Base-by-base conservation (phyloP, 2,888 invertebrate species). In the Drosophila percnosoma region DNA sequence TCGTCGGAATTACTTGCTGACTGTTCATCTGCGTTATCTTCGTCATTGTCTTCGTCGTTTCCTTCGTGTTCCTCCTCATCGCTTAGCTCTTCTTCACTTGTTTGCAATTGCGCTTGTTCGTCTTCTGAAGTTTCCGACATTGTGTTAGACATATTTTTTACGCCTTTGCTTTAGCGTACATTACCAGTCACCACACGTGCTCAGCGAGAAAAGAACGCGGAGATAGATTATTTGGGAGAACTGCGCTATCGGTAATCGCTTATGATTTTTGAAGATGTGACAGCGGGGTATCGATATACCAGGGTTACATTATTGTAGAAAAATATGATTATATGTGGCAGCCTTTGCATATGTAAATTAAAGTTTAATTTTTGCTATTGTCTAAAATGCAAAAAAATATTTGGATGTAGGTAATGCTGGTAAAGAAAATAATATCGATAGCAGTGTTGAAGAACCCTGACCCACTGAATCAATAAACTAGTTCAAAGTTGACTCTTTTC, bases 81-180 rank as follows among this genome's bases (percentile, higher is more conserved):
- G 48, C 79, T 85, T 6, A 61, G 62, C 21, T 89, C 87, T 52
- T 83, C 87, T 52, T 84, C 91, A 52, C 89, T 90, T 29, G 79
- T 61, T 66, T 73, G 73, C 42, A 75, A 58, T 29, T 79, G 77
- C 3, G 82, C 59, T 59, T 89, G 86, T 34, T 91, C 92, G 51
- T 92, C 91, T 72, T 90, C 91, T 79, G 92, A 92, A 87, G 89
- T 87, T 82, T 88, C 89, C 66, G 92, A 92, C 92, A 92, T 92
- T 82, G 76, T 73, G 54, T 73, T 72, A 72, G 29, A 73, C 71
- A 74, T 75, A 68, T 68, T 74, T 53, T 68, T 42, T 65, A 67
- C 49, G 53, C 29, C 5, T 59, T 55, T 36, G 24, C 38, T 27
- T 24, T n/a, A 52, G 67, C 72, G 58, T 65, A 66, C 66, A 76